A percentile compares a stretch with the other conserved stretches of the same genome.
Conservation (phyloP, 2,797 vertebrate species). For the Bovichtus variegatus region DNA sequence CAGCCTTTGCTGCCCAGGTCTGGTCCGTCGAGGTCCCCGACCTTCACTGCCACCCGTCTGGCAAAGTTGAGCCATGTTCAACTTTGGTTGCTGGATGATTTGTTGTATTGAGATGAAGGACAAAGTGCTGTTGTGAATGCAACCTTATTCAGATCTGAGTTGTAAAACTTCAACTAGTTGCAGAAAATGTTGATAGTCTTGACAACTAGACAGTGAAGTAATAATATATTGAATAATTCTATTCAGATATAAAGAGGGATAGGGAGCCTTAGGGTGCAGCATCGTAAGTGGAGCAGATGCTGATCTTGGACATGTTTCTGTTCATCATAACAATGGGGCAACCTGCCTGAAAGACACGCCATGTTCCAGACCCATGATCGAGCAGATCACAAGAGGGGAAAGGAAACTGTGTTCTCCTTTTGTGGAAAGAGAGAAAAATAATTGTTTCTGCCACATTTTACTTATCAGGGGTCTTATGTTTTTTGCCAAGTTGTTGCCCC, state of each 20-base stretch:
- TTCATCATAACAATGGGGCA: conserved; percentile 17
- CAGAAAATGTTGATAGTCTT: neutral
- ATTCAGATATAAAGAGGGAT: neutral
- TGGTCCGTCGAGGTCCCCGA: too few species aligned
- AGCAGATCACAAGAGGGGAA: conserved; percentile 21
- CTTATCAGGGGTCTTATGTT: conserved; percentile 39
- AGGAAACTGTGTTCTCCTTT: conserved; percentile 21
- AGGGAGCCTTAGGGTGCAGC: neutral
- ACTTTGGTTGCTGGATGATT: neutral
- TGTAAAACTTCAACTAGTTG: neutral
- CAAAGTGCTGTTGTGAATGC: neutral
- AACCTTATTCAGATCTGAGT: neutral
- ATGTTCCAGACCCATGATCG: conserved; percentile 13
- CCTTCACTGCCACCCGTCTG: too few species aligned
- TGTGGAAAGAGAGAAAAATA: conserved; percentile 33
- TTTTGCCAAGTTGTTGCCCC: conserved; percentile 55
- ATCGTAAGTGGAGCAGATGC: conserved; percentile 6
- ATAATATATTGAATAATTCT: neutral
- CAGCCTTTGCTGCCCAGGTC: too few species aligned
- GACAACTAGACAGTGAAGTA: neutral
- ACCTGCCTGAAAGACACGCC: conserved; percentile 27
- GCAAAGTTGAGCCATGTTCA: neutral
- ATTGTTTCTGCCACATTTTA: conserved; percentile 55
- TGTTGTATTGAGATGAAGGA: conserved; percentile 1
- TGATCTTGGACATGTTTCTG: conserved; percentile 24